These are phyloP conservation scores for Stegana nigrithorax DNA, from an alignment of 2,888 invertebrate genomes.

Conservation along the genomic window DNA sequence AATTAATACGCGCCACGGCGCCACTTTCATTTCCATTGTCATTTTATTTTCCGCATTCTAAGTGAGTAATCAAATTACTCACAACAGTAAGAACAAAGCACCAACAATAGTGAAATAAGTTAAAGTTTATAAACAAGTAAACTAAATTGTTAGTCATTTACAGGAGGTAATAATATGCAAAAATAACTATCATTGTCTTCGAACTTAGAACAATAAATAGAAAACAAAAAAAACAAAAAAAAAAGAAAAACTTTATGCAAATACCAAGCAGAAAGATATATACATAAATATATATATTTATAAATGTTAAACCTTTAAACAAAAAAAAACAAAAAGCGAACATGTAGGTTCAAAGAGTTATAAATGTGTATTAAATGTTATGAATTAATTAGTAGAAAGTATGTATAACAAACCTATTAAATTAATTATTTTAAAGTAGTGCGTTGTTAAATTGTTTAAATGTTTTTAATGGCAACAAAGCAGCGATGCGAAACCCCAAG, in stretches of 20 bases:
- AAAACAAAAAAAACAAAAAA: conserved; percentile 19
- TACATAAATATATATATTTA: conserved; percentile 29
- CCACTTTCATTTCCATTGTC: conserved; percentile 1
- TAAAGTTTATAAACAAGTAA: conserved; percentile 27
- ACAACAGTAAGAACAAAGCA: conserved; percentile 65
- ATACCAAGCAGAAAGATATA: background rate
- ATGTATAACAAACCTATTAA: conserved; percentile 15
- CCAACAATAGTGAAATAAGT: conserved; percentile 62
- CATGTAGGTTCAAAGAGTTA: conserved; percentile 41
- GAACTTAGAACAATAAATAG: conserved; percentile 48
- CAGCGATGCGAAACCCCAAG: background rate
- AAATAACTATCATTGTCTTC: conserved; percentile 35
- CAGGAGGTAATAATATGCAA: too few species aligned
- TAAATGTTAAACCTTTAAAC: conserved; percentile 43
- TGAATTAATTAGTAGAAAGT: conserved; percentile 25
- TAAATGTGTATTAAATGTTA: conserved; percentile 57
- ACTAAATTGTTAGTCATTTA: too few species aligned
- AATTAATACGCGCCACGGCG: background rate
- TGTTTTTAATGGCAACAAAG: conserved; percentile 44
- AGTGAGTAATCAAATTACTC: conserved; percentile 55
- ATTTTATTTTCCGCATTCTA: conserved; percentile 34
- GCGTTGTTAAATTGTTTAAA: conserved; percentile 60
- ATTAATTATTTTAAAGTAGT: conserved; percentile 35
- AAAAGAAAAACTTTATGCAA: conserved; percentile 25
- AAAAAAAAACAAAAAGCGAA: background rate